Base-by-base conservation (phyloP, 2,113 vertebrate species). In the Mesoclemmys tuberculata region DNA sequence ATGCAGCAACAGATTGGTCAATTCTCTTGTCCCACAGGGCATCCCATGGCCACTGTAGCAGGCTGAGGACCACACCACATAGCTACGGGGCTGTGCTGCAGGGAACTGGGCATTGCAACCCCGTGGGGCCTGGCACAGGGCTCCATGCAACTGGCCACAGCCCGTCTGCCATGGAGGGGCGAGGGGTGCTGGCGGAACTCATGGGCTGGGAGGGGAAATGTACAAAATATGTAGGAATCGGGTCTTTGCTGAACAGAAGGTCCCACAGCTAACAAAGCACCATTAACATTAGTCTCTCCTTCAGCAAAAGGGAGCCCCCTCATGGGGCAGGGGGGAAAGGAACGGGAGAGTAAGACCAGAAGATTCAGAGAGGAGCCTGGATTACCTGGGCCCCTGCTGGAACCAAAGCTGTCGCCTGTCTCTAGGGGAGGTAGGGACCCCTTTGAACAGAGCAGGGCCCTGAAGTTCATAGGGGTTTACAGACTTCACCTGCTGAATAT, bases 211-310 rank as follows among this genome's bases (percentile, higher is more conserved):
- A 89, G 89, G 81, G 90, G 85, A 80, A 90, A 64, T 90, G 80
- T 93, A 49, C 54, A 86, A 94, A 92, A 96, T 90, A 97, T 74
- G 89, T 90, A 89, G 90, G 93, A 89, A 94, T 94, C 87, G 26
- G 44, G 31, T 82, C 22, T 38, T 26, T 86, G 74, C 71, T 88
- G 68, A 91, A 84, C 27, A 71, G 55, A 80, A 41, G 97, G 96
- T 98, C 97, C 97, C 96, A 5, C 87, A 96, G 74, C 71, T 96
- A 90, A 97, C 95, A 85, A 97, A 98, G 97, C 97, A 98, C 97
- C 97, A 97, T 88, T 92, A 93, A 68, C 84, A 89, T 85, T 6
- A 8, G 94, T 85, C 94, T 96, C 87, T 95, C 92, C 89, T 87
- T 79, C 55, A 38, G 46, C 10, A 48, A 61, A 56, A 84, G 51